phyloP scores from a whole-genome alignment of 2,888 invertebrate species.

The Elysia crispata region DNA sequence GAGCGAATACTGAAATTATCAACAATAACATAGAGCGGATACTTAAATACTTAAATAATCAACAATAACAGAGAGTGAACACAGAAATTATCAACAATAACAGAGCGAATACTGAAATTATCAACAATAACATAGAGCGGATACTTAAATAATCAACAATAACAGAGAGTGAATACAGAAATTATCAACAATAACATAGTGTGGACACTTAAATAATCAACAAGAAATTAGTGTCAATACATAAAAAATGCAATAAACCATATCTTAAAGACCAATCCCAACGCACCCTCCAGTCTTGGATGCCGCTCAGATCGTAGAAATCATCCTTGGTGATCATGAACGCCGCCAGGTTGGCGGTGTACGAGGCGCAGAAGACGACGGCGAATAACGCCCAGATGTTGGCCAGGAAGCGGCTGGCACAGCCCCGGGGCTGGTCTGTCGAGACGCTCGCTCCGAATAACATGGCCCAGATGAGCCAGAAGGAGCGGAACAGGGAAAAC shows the following conservation, averaged over 20 bases:
- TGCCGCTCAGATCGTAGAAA: slow-evolving; percentile 92
- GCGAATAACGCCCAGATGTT: slow-evolving; percentile 84
- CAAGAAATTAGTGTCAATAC: no score
- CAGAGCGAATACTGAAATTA: not conserved
- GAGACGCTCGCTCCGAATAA: slow-evolving; percentile 98
- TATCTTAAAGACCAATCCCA: no score
- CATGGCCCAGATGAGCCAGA: slow-evolving; percentile 99
- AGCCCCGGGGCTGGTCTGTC: slow-evolving; percentile 96
- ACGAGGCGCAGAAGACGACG: slow-evolving; percentile 98
- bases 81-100: no score
- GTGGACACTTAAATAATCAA: no score
- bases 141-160: not conserved
- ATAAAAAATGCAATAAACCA: no score
- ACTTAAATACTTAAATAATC: no score
- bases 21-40: no score
- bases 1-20: not conserved
- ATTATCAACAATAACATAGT: not conserved
- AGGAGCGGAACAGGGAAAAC: slow-evolving; percentile 90
- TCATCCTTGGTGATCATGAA: slow-evolving; percentile 99
- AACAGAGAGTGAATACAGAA: not conserved
- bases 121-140: no score
- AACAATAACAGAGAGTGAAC: no score
- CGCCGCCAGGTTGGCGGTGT: slow-evolving; percentile 99
- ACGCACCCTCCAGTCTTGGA: slow-evolving; percentile 85
- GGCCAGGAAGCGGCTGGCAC: slow-evolving; percentile 86